These are phyloP conservation scores for Neodontobutis hainanensis DNA, from an alignment of 2,113 vertebrate species.

Conservation along the genomic window DNA sequence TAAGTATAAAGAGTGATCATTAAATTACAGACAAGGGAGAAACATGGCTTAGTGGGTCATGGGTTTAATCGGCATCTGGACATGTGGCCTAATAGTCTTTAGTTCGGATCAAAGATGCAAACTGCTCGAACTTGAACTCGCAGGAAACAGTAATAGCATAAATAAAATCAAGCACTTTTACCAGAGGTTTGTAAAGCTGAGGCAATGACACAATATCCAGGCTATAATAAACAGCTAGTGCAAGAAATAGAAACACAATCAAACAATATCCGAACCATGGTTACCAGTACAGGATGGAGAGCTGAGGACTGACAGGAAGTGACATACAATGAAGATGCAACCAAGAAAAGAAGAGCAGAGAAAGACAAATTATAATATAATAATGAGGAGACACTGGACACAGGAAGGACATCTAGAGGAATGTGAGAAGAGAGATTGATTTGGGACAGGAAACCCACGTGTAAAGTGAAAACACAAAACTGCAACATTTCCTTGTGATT, in stretches of 20 bases:
- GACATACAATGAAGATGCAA: conserved; percentile 59
- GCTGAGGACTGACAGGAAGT: conserved; percentile 57
- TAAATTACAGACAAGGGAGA: not conserved
- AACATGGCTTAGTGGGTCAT: not conserved
- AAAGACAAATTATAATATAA: no score
- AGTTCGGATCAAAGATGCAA: not conserved
- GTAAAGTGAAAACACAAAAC: not conserved
- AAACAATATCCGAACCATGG: conserved; percentile 1
- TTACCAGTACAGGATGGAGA: conserved; percentile 46
- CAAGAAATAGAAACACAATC: not conserved
- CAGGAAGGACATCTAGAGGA: conserved; percentile 61
- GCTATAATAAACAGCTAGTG: not conserved
- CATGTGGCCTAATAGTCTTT: conserved; percentile 12
- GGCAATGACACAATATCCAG: no score
- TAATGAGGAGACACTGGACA: conserved; percentile 11
- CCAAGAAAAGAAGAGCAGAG: conserved; percentile 7
- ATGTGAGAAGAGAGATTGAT: conserved; percentile 25
- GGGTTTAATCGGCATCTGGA: conserved; percentile 32
- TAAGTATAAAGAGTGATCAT: conserved; percentile 34
- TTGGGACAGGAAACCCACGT: conserved; percentile 14
- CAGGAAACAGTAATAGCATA: not conserved
- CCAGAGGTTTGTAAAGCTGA: not conserved
- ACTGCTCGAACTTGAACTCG: not conserved
- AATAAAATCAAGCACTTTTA: not conserved
- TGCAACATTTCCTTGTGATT: not conserved